A percentile compares a stretch with the other conserved stretches of the same genome.
Evolutionary conservation across 2,888 invertebrate genomes (phyloP).

Genomic region (Macrophya annulata): DNA sequence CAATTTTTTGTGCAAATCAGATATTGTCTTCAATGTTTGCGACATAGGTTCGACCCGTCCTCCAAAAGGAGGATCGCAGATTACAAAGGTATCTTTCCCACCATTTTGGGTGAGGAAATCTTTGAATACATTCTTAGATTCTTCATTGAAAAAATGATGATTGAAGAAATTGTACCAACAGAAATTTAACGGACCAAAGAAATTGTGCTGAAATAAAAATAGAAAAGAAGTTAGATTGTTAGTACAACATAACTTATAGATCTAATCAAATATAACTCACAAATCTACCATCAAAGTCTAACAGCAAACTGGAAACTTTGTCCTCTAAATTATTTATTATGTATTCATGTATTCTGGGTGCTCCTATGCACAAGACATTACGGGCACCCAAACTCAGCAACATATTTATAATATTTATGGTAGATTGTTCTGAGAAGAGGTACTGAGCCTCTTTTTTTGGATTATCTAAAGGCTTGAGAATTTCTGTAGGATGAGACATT

Average conservation of each 20-base stretch:
- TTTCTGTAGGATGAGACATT: conserved; percentile 84
- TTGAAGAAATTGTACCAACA: conserved; percentile 96
- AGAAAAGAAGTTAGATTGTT: neutral
- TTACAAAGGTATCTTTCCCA: conserved; percentile 82
- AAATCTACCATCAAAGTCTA: conserved; percentile 91
- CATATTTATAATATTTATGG: conserved; percentile 84
- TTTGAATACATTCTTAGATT: conserved; percentile 82
- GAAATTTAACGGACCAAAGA: conserved; percentile 85
- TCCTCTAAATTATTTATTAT: conserved; percentile 77
- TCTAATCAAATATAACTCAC: conserved; percentile 74
- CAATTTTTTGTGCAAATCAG: conserved; percentile 80
- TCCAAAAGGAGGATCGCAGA: conserved; percentile 96
- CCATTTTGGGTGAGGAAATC: conserved; percentile 83
- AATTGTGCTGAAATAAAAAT: conserved; percentile 81
- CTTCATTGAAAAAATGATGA: conserved; percentile 89
- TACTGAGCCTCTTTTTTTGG: conserved; percentile 94
- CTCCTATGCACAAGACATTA: conserved; percentile 91
- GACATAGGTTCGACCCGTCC: conserved; percentile 92
- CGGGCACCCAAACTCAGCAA: conserved; percentile 82
- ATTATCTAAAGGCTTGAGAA: conserved; percentile 87
- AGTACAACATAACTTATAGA: neutral
- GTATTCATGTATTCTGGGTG: conserved; percentile 90
- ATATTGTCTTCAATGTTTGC: conserved; percentile 85
- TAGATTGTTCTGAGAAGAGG: conserved; percentile 88
- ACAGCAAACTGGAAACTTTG: conserved; percentile 84